phyloP scores from a whole-genome alignment of 1,140 invertebrate genomes.

The Drosophila persimilis region DNA sequence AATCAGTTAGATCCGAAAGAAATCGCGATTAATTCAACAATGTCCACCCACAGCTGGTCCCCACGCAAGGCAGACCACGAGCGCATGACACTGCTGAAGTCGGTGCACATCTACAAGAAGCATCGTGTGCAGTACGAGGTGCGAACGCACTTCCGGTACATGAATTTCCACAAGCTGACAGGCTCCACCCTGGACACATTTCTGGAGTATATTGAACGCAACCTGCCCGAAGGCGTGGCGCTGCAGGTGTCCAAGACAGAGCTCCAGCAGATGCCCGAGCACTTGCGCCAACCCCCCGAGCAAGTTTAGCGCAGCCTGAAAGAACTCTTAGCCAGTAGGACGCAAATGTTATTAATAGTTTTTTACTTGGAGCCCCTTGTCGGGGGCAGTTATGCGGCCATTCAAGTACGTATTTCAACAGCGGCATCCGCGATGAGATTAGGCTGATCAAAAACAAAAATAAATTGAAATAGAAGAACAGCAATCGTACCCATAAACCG shows the following conservation, averaged over 20 bases:
- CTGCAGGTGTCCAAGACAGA: constrained; percentile 96
- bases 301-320: constrained; percentile 49
- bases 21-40: constrained; percentile 47
- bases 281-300: constrained; percentile 81
- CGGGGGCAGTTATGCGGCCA: no score
- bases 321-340: constrained; percentile 22
- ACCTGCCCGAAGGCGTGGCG: constrained; percentile 98
- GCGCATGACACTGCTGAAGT: constrained; percentile 92
- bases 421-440: constrained; percentile 25
- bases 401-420: neutral
- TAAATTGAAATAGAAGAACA: constrained; percentile 16
- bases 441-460: constrained; percentile 17
- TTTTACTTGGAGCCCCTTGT: neutral
- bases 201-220: constrained; percentile 97
- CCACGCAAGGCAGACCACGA: constrained; percentile 89
- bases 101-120: constrained; percentile 96
- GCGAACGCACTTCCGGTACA: constrained; percentile 94
- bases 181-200: constrained; percentile 98
- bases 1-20: neutral
- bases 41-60: constrained; percentile 86
- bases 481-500: constrained; percentile 10
- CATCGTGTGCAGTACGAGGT: constrained; percentile 98
- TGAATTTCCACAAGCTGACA: constrained; percentile 93
- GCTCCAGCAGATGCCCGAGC: constrained; percentile 85
- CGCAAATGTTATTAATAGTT: constrained; percentile 15